Base-by-base conservation (phyloP, 2,797 vertebrate genomes). In the Poecilia gillii region DNA sequence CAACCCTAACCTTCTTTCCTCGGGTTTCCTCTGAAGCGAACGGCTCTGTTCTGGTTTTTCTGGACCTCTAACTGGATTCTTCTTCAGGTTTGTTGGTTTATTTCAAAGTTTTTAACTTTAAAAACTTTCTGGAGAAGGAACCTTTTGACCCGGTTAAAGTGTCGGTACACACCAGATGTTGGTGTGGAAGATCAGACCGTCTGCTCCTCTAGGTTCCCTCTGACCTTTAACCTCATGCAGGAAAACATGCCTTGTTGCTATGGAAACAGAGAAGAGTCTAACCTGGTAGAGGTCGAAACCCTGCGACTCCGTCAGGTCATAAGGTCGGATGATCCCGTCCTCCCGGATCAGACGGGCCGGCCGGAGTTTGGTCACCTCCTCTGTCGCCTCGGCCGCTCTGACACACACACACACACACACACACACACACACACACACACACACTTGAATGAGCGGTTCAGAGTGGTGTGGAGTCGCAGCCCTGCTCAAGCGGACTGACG, bases 281-380 rank as follows among this genome's bases (percentile, higher is more conserved):
- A 99, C 99, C 97, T 99, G 97, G 92, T 97, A 97, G 25, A 99
- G 94, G 75, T 98, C 96, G n/a, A 93, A 97, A 0, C 98, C 98
- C 87, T 97, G 95, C 0, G 98, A 97, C 90, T 97, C 97, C 4
- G 91, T 94, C 53, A 95, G 93, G 91, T 97, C 81, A 1, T 99
- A 99, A 0, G 98, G 98, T 8, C 98, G 94, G 76, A 99, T 97
- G 92, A 99, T 96, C 59, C 99, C 98, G 0, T 99, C 99, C 72
- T 99, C 97, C 0, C 88, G 95, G 88, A 99, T 98, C 57, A 97
- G 94, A 28, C 98, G 97, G 1, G 97, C 96, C 0, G 98, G 97
- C 0, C 99, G 96, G 8, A 99, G 95, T 74, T 95, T 97, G 4
- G 93, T 96, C 57, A 99, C 98, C 66, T 99, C 98, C 86, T 99